Evolutionary conservation across 1,140 invertebrate genomes (phyloP), one percentile per base, ranked within the genome.

Genomic region (Lamellibrachia luymesi): DNA sequence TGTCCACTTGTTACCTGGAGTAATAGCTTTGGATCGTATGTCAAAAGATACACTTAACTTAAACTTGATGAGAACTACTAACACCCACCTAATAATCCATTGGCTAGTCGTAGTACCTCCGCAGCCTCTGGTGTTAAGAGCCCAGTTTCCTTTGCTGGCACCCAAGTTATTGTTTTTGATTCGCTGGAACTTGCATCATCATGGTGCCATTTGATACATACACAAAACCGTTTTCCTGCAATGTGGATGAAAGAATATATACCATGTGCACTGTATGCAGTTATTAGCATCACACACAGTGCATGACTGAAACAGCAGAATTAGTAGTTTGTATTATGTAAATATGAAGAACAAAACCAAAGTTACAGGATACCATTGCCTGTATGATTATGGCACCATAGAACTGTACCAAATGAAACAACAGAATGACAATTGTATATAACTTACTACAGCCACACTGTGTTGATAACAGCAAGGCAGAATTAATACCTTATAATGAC

Each of bases 211-310:
- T 97, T 94, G 95, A 93, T 50, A 99, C 97, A 95, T 99, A 98
- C 93, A 98, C 98, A 96, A 99, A 97, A 94, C 98, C 98, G 96
- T 98, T 98, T 95, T 98, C 98, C 96, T 97, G 95, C 64, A 80
- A 80, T 80, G 17, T 22, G 25, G 64, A 80, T 80, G 5, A 22
- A 96, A 94, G 91, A 93, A 94, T 49, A 91, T 2, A 92, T 49
- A 90, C 52, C 64, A 93, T 80, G 51, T 90, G 38, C 1, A 38
- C 38, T 38, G 38, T 38, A 49, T 27, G 80, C 25, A 52, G 25
- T 90, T 25, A 93, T 90, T 38, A 92, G 90, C 90, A 8, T 2
- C 22, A 93, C 22, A 80, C 6, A 80, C 38, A 38, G 38, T 38
- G 38, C 38, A 38, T 38, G 38, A 0, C 38, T 38, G 38, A 38